A percentile compares a stretch with the other conserved stretches of the same genome.
phyloP scores from a whole-genome alignment of 2,797 vertebrate genomes.

The Sebastes hubbsi region DNA sequence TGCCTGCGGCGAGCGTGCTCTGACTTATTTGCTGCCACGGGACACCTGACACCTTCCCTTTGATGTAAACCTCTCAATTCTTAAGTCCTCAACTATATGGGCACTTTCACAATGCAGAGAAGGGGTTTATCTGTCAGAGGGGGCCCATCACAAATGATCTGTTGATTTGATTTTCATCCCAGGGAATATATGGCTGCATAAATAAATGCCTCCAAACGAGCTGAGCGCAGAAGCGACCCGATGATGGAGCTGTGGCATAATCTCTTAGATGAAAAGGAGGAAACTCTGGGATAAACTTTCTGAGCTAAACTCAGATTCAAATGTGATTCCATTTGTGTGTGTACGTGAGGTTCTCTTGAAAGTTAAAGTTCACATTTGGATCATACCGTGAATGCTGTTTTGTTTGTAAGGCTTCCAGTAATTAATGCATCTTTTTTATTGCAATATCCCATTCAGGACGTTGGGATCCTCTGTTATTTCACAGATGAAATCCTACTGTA shows the following conservation, averaged over 20 bases:
- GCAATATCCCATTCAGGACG: conserved; percentile 18
- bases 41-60: conserved; percentile 58
- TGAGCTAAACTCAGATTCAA: conserved; percentile 36
- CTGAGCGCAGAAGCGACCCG: conserved; percentile 47
- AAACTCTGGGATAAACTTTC: conserved; percentile 42
- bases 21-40: conserved; percentile 54
- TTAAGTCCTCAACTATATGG: conserved; percentile 50
- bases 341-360: conserved; percentile 3
- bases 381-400: conserved; percentile 12
- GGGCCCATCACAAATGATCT: conserved; percentile 58
- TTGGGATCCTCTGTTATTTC: conserved; percentile 31
- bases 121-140: conserved; percentile 49
- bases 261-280: conserved; percentile 52
- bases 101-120: conserved; percentile 55
- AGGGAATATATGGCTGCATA: conserved; percentile 50
- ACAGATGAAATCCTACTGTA: conserved; percentile 42
- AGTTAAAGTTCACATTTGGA: conserved; percentile 30
- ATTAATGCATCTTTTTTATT: conserved; percentile 50
- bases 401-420: conserved; percentile 13
- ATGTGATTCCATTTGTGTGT: conserved; percentile 10
- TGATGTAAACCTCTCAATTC: conserved; percentile 60
- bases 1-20: conserved; percentile 22
- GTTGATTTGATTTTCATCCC: conserved; percentile 66
- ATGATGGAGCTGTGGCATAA: conserved; percentile 69
- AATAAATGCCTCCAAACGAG: conserved; percentile 52